A percentile compares a stretch with the other conserved stretches of the same genome.
These are phyloP conservation scores for Cydia pomonella DNA, from an alignment of 1,140 invertebrate genomes.

Conservation along the genomic window DNA sequence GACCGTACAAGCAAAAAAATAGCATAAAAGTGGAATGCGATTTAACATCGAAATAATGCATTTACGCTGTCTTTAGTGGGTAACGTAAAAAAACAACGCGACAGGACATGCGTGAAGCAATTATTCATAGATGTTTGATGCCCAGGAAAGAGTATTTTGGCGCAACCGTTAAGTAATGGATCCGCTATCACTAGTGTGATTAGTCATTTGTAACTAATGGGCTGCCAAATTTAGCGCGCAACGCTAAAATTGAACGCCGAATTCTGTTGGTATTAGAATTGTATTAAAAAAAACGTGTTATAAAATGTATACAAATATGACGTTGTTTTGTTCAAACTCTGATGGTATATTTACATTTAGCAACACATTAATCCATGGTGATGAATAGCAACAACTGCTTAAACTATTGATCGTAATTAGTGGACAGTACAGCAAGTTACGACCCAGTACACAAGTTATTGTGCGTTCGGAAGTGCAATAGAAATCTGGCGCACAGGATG, in stretches of 20 bases:
- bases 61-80: background rate
- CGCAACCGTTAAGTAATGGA: background rate
- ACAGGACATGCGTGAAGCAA: background rate
- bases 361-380: background rate
- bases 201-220: background rate
- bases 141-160: background rate
- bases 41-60: background rate
- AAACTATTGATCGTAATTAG: too few relatives aligned
- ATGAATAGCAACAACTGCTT: too few relatives aligned
- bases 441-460: background rate
- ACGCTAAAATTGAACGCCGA: too few relatives aligned
- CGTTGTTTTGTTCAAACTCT: too few relatives aligned
- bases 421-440: too few relatives aligned
- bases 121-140: background rate
- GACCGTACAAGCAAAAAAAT: too few relatives aligned
- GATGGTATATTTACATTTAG: too few relatives aligned
- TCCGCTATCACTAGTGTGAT: background rate
- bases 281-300: too few relatives aligned
- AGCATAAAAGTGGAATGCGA: background rate
- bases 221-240: background rate
- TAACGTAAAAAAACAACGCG: background rate
- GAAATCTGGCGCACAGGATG: background rate
- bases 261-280: too few relatives aligned
- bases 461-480: background rate
- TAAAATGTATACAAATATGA: too few relatives aligned